Evolutionary conservation across 2,113 vertebrate genomes (phyloP).

Genomic region (Hemibagrus wyckioides): DNA sequence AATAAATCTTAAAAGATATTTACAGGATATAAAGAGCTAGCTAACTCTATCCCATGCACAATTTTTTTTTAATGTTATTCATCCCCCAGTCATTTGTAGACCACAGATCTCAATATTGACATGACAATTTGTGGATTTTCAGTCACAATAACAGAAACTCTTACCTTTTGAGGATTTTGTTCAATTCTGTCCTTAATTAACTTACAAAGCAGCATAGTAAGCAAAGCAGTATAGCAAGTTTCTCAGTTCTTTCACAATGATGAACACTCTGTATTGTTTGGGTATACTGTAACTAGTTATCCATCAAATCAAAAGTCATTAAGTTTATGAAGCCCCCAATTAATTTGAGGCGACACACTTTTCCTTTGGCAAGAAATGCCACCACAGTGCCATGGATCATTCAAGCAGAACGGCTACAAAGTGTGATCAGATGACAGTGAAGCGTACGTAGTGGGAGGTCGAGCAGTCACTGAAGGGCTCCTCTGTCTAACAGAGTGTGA

Average conservation of each 20-base stretch:
- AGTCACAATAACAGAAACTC: neutral
- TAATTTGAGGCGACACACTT: slow-evolving; percentile 11
- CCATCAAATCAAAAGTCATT: slow-evolving; percentile 4
- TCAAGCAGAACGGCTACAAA: slow-evolving; percentile 42
- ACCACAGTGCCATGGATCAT: slow-evolving; percentile 34
- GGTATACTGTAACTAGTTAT: neutral
- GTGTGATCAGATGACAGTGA: slow-evolving; percentile 44
- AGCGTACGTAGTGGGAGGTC: slow-evolving; percentile 39
- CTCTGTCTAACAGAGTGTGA: slow-evolving; percentile 49
- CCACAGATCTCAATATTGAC: neutral
- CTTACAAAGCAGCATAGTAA: neutral
- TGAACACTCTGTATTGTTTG: neutral
- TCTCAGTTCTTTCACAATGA: neutral
- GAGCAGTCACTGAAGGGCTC: slow-evolving; percentile 43
- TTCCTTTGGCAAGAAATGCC: slow-evolving; percentile 20
- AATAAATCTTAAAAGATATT: no score
- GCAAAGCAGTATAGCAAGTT: neutral
- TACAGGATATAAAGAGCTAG: neutral
- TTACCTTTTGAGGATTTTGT: neutral
- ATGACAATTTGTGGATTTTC: neutral
- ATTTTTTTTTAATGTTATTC: neutral
- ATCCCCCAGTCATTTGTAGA: neutral
- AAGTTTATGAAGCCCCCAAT: neutral
- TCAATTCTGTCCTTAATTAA: neutral
- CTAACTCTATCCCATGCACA: neutral